Base-by-base conservation (phyloP, 2,888 invertebrate genomes). In the Priocnemis perturbator region DNA sequence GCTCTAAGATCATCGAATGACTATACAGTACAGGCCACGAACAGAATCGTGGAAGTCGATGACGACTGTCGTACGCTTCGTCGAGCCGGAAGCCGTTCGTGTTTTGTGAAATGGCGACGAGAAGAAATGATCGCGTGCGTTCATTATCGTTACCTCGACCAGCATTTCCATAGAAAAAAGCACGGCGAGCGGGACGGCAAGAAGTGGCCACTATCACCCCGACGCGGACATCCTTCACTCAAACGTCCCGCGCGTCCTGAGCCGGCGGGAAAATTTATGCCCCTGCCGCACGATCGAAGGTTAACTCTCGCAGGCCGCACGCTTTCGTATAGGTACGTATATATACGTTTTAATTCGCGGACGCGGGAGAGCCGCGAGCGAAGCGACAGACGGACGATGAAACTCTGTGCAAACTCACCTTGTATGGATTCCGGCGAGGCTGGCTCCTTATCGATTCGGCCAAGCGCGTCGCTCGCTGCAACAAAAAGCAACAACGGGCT, bases 371-470 rank as follows among this genome's bases (percentile, higher is more conserved):
- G n/a, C n/a, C n/a, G 37, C 37, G 26, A 37, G 37, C 37, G 37
- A 11, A 53, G 70, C 67, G 70, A 68, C 60, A 67, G 73, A 74
- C 73, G 65, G 71, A 69, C 74, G 73, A 78, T 70, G 71, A 73
- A 76, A 81, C 73, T 80, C 69, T 64, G 72, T 77, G 74, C 72
- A 76, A 78, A 81, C 85, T 87, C 77, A 89, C 89, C 89, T 82
- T 87, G 87, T 77, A 87, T 82, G 69, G 88, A 89, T 81, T 88
- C 88, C 79, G 95, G 94, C 85, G 95, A 95, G 85, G 94, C 94
- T 74, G 95, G 95, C 90, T 95, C 93, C 90, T 95, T 94, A 87
- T 95, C 94, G 87, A 94, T 89, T 82, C 92, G 90, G 87, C 91
- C 93, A 90, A 89, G 91, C 89, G 87, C 92, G 78, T 91, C 90